Conservation (phyloP, 2,888 invertebrate genomes). For the Eilema griseolum region DNA sequence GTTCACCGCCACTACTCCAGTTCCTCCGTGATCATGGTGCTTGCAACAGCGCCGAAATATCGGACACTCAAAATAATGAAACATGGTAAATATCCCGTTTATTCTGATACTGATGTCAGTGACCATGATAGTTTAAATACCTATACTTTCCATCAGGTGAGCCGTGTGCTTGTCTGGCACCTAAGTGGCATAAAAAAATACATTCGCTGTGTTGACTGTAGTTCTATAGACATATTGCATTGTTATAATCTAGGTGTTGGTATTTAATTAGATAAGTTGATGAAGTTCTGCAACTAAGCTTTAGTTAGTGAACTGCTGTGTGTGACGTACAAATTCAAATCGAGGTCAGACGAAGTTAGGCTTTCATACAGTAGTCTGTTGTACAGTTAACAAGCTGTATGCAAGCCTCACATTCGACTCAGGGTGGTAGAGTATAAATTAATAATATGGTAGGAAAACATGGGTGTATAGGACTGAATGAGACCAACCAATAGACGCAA, state of each 20-base stretch:
- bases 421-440: neutral
- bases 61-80: too few species aligned
- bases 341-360: constrained; percentile 33
- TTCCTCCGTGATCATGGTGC: too few species aligned
- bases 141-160: too few species aligned
- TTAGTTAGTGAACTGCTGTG: constrained; percentile 34
- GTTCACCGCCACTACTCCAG: too few species aligned
- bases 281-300: constrained; percentile 29
- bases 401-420: constrained; percentile 1
- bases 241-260: constrained; percentile 21
- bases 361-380: neutral
- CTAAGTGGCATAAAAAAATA: too few species aligned
- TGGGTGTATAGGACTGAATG: too few species aligned
- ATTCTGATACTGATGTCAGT: too few species aligned
- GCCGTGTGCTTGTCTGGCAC: too few species aligned
- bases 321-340: constrained; percentile 13
- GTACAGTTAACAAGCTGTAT: neutral
- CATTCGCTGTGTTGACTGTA: neutral
- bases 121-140: too few species aligned
- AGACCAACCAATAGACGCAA: too few species aligned
- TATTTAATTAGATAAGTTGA: constrained; percentile 53
- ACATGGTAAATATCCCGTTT: too few species aligned
- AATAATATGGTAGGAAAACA: neutral
- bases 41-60: too few species aligned
- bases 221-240: neutral